Evolutionary conservation across 2,888 invertebrate genomes (phyloP).

Genomic region (Biston betularia): DNA sequence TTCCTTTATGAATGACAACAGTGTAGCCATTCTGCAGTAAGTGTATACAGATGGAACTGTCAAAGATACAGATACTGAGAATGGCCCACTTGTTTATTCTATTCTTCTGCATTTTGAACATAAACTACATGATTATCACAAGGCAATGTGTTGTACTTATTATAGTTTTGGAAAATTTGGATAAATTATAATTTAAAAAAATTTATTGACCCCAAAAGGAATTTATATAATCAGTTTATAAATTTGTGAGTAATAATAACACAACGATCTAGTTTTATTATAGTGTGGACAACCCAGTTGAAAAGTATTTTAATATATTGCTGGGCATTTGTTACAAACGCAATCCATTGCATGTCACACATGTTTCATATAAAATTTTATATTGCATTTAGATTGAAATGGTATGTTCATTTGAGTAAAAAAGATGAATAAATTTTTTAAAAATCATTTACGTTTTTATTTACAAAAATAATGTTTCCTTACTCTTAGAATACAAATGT

Average conservation of each 20-base stretch:
- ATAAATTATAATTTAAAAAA: constrained; percentile 39
- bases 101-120: constrained; percentile 43
- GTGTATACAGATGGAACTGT: constrained; percentile 11
- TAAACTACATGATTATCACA: neutral
- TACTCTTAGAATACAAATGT: neutral
- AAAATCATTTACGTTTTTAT: constrained; percentile 50
- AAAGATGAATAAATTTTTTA: constrained; percentile 69
- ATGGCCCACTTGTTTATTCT: constrained; percentile 17
- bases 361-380: constrained; percentile 63
- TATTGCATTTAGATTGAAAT: constrained; percentile 74
- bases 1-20: constrained; percentile 52
- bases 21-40: constrained; percentile 38
- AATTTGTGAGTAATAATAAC: constrained; percentile 42
- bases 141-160: constrained; percentile 35
- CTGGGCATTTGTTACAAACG: constrained; percentile 47
- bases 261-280: constrained; percentile 45
- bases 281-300: constrained; percentile 40
- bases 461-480: constrained; percentile 27
- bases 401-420: constrained; percentile 69
- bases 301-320: constrained; percentile 34
- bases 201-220: constrained; percentile 33
- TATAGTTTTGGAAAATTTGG: constrained; percentile 35
- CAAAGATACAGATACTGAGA: neutral
- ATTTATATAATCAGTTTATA: constrained; percentile 39
- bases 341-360: constrained; percentile 61